Conservation (phyloP, 2,888 invertebrate species). For the Hirtodrosophila confusa region DNA sequence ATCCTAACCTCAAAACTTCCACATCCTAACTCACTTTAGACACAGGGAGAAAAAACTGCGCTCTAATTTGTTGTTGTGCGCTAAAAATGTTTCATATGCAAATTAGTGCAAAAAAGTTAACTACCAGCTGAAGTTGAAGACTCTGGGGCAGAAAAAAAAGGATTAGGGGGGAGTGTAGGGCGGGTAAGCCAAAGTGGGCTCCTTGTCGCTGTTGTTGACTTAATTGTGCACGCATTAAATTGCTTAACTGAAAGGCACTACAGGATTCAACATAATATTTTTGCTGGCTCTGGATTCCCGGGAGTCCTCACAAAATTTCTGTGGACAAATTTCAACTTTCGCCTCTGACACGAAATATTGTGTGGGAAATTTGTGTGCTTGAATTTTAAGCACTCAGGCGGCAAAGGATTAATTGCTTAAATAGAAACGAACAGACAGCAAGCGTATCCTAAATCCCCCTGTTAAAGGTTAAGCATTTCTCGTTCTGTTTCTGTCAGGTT, state of each 20-base stretch:
- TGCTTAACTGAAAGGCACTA: constrained; percentile 67
- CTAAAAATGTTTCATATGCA: constrained; percentile 58
- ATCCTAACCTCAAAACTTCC: constrained; percentile 34
- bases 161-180: constrained; percentile 3
- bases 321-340: constrained; percentile 40
- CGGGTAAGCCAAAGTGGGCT: constrained; percentile 26
- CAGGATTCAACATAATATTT: constrained; percentile 30
- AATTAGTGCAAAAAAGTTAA: constrained; percentile 52
- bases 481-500: background rate
- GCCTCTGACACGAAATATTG: constrained; percentile 22
- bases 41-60: constrained; percentile 23
- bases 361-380: constrained; percentile 19
- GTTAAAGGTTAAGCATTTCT: constrained; percentile 11
- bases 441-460: constrained; percentile 2
- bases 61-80: constrained; percentile 41
- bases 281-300: background rate
- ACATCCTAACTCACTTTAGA: constrained; percentile 21
- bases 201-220: constrained; percentile 66
- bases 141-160: constrained; percentile 3
- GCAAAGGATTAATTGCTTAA: constrained; percentile 62
- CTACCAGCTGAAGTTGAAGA: constrained; percentile 31
- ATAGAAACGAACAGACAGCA: constrained; percentile 32
- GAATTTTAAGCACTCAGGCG: constrained; percentile 18
- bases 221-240: constrained; percentile 76
- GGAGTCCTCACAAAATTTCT: constrained; percentile 7